Base-by-base conservation (phyloP, 2,888 invertebrate genomes). In the Patella pellucida region DNA sequence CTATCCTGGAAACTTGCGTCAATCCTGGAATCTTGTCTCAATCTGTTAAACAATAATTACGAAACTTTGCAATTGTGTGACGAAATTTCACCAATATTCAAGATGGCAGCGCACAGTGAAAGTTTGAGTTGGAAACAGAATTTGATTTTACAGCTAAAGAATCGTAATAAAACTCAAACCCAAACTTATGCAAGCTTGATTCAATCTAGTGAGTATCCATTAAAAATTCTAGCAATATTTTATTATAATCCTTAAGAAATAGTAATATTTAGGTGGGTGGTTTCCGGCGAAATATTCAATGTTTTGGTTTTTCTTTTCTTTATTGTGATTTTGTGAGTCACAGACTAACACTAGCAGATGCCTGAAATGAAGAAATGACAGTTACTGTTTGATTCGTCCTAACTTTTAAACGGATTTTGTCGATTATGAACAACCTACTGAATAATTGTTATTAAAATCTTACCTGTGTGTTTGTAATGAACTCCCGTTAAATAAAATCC, bases 121-220 rank as follows among this genome's bases (percentile, higher is more conserved):
- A 73, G 52, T 23, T 62, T 62, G 41, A 74, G 79, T 19, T 86
- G 86, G 86, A 86, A 85, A 77, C 80, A 81, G 56, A 77, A 78
- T 50, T 79, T 89, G 69, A 76, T 84, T 27, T 74, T 81, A 31
- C 81, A 82, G 51, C 77, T 87, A 19, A 83, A 85, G 80, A 70
- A 79, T 23, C 80, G 88, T 68, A 87, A 88, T 77, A 84, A 81
- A 76, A 79, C 78, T 71, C 85, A 89, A 74, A 82, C 78, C 51
- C 81, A 80, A 69, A 79, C 82, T 50, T 89, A 83, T 78, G 79
- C 82, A 69, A 76, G 77, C 31, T 76, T 89, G 14, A 87, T 89
- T 56, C 82, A 85, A 74, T 82, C 87, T 31, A 85, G 88, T 89
- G 80, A 80, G 85, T 41, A 41, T 41, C 41, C 41, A 9, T 41